A percentile compares a stretch with the other conserved stretches of the same genome.
phyloP scores from a whole-genome alignment of 2,113 vertebrate genomes.

The zebrafish (Danio rerio) region DNA sequence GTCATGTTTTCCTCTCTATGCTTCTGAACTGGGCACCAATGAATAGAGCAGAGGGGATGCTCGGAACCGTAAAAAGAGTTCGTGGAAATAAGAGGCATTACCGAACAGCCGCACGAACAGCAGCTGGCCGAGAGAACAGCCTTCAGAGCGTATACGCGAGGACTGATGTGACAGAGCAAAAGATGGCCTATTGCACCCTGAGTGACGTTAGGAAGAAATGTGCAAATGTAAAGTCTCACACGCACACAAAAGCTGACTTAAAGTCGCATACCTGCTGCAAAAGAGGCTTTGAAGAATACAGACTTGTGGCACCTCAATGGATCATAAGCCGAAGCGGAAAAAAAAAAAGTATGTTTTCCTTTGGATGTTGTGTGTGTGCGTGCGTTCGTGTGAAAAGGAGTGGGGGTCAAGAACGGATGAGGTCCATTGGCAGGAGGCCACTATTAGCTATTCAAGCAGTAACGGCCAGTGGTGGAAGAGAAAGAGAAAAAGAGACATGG shows the following conservation, averaged over 20 bases:
- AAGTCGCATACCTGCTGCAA: conserved; percentile 11
- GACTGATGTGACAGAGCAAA: conserved; percentile 34
- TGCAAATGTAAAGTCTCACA: conserved; percentile 8
- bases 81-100: conserved; percentile 44
- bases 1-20: conserved; percentile 5
- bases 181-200: conserved; percentile 29
- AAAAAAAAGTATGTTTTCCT: conserved; percentile 32
- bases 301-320: conserved; percentile 25
- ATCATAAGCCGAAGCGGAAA: conserved; percentile 10
- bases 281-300: conserved; percentile 2
- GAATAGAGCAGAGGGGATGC: conserved; percentile 45
- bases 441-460: conserved; percentile 82
- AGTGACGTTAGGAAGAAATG: conserved; percentile 21
- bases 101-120: conserved; percentile 50
- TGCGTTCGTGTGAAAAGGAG: conserved; percentile 33
- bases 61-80: conserved; percentile 32
- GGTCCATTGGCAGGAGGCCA: conserved; percentile 79
- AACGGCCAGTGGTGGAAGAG: conserved; percentile 71
- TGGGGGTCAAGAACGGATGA: conserved; percentile 63
- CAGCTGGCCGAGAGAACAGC: conserved; percentile 46
- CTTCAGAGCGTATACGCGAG: conserved; percentile 33
- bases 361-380: not conserved
- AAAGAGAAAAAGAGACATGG: conserved; percentile 58
- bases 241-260: conserved; percentile 18
- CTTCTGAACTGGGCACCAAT: conserved; percentile 36